Base-by-base conservation (phyloP, 2,888 invertebrate species). In the Cyrtodaria siliqua region DNA sequence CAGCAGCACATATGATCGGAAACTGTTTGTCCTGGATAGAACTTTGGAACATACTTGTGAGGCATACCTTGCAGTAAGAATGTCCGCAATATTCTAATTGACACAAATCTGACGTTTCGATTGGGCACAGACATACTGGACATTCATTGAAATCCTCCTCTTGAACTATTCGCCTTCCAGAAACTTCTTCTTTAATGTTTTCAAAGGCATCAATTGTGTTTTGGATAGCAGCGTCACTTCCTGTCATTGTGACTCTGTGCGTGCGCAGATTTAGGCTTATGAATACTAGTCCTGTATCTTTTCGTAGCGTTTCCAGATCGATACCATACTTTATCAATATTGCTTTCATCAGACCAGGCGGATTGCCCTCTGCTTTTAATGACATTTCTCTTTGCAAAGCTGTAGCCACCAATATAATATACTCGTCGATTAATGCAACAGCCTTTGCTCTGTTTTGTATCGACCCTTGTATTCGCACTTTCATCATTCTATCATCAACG, bases 71-170 rank as follows among this genome's bases (percentile, higher is more conserved):
- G 64, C 92, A 92, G 61, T 90, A 91, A 2, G 87, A 75, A 77
- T 92, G 92, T 1, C 90, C 90, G 71, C 91, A 91, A 12, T 67
- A 77, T 56, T 91, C 90, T 16, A 89, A 72, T 12, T 89, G 79
- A 61, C 86, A 87, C 14, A 88, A 62, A 14, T 87, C 83, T 0
- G 52, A 42, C 0, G 44, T 42, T 4, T 88, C 86, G 2, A 90
- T 75, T 8, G 86, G 84, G 62, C 85, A 87, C 20, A 90, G 70
- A 68, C 92, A 92, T 9, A 89, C 83, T 16, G 85, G 83, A 68
- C 91, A 91, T 20, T 89, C 87, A 20, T 76, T 79, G n/a, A 62
- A 6, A 4, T 44, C 49, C 9, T 24, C 49, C 18, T 40, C 16
- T 47, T 14, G 18, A 8, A 23, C 47, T 0, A n/a, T 14, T 23